phyloP scores from a whole-genome alignment of 1,140 invertebrate genomes.

The Megalopta genalis region DNA sequence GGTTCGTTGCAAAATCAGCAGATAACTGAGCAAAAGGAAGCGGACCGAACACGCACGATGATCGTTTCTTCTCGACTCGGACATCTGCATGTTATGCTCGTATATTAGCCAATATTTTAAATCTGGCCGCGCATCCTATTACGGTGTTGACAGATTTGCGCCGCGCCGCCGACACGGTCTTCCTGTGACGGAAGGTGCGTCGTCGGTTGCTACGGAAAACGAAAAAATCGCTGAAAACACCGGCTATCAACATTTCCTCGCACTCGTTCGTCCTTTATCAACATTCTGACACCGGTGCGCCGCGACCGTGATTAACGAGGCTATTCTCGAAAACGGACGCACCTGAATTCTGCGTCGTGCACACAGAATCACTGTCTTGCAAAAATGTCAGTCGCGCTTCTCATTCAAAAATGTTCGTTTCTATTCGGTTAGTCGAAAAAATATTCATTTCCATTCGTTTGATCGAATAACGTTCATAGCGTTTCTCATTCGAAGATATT shows the following conservation, averaged over 20 bases:
- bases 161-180: background rate
- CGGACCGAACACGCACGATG: conserved; percentile 12
- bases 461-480: too few relatives aligned
- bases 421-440: too few relatives aligned
- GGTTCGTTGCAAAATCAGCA: background rate
- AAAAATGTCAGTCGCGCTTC: background rate
- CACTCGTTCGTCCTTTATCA: conserved; percentile 50
- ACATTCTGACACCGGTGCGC: conserved; percentile 32
- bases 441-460: too few relatives aligned
- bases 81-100: conserved; percentile 54
- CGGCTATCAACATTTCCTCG: conserved; percentile 24
- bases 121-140: conserved; percentile 45
- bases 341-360: conserved; percentile 26
- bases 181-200: background rate
- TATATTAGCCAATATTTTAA: conserved; percentile 55
- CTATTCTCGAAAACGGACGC: conserved; percentile 39
- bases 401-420: too few relatives aligned
- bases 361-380: too few relatives aligned
- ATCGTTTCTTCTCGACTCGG: conserved; percentile 26
- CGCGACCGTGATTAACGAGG: conserved; percentile 56
- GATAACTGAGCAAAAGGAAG: background rate
- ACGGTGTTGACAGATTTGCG: conserved; percentile 50
- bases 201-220: background rate
- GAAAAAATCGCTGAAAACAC: conserved; percentile 27
- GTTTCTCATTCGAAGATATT: too few relatives aligned